phyloP scores from a whole-genome alignment of 2,113 vertebrate genomes.

The Lontra canadensis region DNA sequence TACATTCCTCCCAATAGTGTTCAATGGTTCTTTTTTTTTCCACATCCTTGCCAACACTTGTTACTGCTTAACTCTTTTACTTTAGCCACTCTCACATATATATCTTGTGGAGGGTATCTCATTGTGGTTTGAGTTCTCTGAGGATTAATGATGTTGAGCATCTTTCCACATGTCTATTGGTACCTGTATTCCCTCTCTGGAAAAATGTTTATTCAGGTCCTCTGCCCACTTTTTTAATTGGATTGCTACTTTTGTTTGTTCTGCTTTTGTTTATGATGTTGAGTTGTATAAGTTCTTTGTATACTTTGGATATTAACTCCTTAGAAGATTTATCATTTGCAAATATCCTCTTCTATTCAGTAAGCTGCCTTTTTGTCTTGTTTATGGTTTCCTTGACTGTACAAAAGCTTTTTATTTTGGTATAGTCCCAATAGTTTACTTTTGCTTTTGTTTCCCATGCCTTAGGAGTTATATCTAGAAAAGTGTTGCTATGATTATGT shows the following conservation, averaged over 20 bases:
- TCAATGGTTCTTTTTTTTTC: background rate
- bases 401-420: background rate
- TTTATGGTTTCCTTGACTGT: background rate
- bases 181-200: background rate
- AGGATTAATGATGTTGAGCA: background rate
- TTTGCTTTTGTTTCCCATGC: background rate
- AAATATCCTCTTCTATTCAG: background rate
- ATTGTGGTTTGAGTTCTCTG: background rate
- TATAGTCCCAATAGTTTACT: background rate
- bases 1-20: background rate
- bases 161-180: background rate
- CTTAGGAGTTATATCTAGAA: background rate
- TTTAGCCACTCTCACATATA: background rate
- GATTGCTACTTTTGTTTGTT: background rate
- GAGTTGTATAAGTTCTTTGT: background rate
- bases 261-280: background rate
- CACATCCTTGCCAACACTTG: background rate
- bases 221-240: background rate
- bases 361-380: background rate
- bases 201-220: background rate
- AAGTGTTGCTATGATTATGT: background rate
- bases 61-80: background rate
- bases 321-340: background rate
- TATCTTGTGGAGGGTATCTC: background rate
- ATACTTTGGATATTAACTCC: background rate